Percentiles rank a stretch among this genome's conserved stretches.
These are phyloP conservation scores for Colistium nudipinnis DNA, from an alignment of 2,113 vertebrate species.

Conservation along the genomic window DNA sequence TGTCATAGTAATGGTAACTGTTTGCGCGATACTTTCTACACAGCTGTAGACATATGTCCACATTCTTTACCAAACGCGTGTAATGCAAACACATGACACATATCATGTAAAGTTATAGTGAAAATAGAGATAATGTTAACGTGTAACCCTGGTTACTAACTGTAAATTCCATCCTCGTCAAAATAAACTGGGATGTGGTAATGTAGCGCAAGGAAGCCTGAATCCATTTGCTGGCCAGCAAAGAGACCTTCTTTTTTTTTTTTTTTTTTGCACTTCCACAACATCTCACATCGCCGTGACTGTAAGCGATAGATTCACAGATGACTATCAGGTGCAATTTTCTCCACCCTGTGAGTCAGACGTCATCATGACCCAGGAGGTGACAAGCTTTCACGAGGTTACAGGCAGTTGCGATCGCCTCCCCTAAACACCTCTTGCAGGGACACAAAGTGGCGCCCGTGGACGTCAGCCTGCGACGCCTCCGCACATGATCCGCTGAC, in stretches of 20 bases:
- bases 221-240: not conserved
- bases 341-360: conserved; percentile 62
- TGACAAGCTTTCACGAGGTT: conserved; percentile 62
- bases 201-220: not conserved
- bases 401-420: conserved; percentile 56
- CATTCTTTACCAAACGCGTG: too few relatives aligned
- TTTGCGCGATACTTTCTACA: too few relatives aligned
- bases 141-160: not conserved
- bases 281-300: conserved; percentile 29
- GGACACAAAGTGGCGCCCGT: conserved; percentile 61
- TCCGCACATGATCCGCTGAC: conserved; percentile 59
- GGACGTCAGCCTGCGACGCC: conserved; percentile 50
- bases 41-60: too few relatives aligned
- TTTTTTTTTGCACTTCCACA: not conserved
- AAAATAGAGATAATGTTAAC: too few relatives aligned
- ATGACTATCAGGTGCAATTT: conserved; percentile 62
- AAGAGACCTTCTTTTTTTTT: not conserved
- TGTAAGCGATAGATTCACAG: conserved; percentile 58
- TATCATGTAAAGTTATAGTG: too few relatives aligned
- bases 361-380: conserved; percentile 61
- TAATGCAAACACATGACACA: too few relatives aligned
- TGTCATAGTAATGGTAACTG: too few relatives aligned
- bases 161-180: not conserved
- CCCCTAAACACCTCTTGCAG: conserved; percentile 60
- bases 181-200: not conserved